These are phyloP conservation scores for Scleropages formosus DNA, from an alignment of 2,797 vertebrate genomes.

Conservation along the genomic window DNA sequence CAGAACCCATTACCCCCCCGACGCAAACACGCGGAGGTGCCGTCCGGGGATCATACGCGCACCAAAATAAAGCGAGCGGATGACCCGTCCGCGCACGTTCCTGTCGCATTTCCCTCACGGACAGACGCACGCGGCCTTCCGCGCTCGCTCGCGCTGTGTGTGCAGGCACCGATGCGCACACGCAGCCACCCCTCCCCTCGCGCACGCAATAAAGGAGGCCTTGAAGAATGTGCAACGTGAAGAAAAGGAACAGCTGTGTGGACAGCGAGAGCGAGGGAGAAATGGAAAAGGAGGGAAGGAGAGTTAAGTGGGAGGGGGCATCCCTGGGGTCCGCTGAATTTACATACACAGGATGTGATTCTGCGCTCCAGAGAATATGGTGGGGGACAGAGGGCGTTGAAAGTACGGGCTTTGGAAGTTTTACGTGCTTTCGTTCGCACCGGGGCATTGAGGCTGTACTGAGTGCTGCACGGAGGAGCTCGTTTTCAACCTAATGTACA, in stretches of 20 bases:
- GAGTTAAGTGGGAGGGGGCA: conserved; percentile 49
- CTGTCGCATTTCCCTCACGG: neutral
- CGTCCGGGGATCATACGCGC: neutral
- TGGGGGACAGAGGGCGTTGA: neutral
- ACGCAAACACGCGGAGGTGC: neutral
- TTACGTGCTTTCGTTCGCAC: neutral
- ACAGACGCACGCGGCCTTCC: neutral
- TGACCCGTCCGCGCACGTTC: neutral
- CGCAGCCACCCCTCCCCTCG: neutral
- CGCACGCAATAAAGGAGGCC: too few species aligned
- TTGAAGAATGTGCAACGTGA: conserved; percentile 15
- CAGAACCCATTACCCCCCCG: neutral
- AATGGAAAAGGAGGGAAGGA: conserved; percentile 51
- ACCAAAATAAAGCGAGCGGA: too few species aligned
- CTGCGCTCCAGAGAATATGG: conserved; percentile 41
- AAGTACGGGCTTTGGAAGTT: neutral
- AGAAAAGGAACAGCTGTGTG: conserved; percentile 25
- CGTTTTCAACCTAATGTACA: neutral
- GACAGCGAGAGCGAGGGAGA: conserved; percentile 21
- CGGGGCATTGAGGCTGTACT: neutral
- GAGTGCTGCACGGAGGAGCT: neutral
- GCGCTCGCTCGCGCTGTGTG: neutral
- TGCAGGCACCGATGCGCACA: neutral
- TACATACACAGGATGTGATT: conserved; percentile 49
- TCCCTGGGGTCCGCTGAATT: conserved; percentile 58